phyloP scores from a whole-genome alignment of 2,113 vertebrate genomes.

The Brachirus orientalis region DNA sequence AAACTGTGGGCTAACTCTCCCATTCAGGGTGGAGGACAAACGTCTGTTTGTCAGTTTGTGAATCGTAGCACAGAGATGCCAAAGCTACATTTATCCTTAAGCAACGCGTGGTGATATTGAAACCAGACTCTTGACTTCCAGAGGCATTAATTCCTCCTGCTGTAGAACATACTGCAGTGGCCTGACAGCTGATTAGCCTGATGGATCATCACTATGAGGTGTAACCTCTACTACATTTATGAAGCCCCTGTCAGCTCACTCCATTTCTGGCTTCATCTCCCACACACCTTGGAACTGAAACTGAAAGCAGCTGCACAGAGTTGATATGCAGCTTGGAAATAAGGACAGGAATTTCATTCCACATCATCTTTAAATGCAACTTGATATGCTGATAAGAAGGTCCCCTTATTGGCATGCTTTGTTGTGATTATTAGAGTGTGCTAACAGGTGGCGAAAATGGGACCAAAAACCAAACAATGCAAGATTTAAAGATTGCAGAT shows the following conservation, averaged over 20 bases:
- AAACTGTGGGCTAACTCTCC: slow-evolving; percentile 12
- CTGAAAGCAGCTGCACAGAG: slow-evolving; percentile 32
- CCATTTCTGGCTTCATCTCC: slow-evolving; percentile 35
- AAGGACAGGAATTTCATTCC: slow-evolving; percentile 25
- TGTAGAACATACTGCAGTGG: slow-evolving; percentile 38
- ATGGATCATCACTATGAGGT: slow-evolving; percentile 61
- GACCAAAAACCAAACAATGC: too few relatives aligned
- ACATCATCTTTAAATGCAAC: slow-evolving; percentile 7
- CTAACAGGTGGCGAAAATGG: not conserved
- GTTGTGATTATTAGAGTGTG: not conserved
- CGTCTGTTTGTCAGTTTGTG: slow-evolving; percentile 43
- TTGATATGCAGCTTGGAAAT: slow-evolving; percentile 20
- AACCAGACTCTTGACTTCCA: slow-evolving; percentile 49
- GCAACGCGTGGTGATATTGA: slow-evolving; percentile 54
- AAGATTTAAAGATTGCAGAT: too few relatives aligned
- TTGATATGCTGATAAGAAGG: not conserved
- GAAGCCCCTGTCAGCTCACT: slow-evolving; percentile 47
- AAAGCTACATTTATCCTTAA: slow-evolving; percentile 63
- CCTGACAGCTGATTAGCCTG: slow-evolving; percentile 64
- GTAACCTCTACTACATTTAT: slow-evolving; percentile 50
- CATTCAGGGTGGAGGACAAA: slow-evolving; percentile 1
- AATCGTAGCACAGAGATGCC: slow-evolving; percentile 61
- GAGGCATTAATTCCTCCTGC: slow-evolving; percentile 25
- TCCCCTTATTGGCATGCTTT: not conserved
- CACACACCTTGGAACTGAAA: slow-evolving; percentile 19